phyloP scores from a whole-genome alignment of 2,888 invertebrate species.

The Polydesmus complanatus region DNA sequence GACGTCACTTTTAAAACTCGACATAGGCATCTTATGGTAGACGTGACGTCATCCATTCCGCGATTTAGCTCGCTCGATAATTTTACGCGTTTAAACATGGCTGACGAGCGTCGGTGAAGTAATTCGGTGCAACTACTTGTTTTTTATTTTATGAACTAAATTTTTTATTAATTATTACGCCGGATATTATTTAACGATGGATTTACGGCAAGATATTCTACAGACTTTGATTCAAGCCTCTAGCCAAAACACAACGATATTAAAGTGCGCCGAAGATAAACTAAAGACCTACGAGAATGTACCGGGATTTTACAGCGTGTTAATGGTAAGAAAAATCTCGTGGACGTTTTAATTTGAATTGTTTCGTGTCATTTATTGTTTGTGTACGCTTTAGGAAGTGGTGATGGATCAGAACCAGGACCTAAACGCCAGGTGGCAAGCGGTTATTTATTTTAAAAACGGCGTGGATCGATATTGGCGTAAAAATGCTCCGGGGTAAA shows the following conservation, averaged over 20 bases:
- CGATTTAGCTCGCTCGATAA: no score
- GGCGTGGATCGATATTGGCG: slow-evolving; percentile 89
- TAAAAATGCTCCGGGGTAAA: slow-evolving; percentile 59
- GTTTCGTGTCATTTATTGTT: slow-evolving; percentile 27
- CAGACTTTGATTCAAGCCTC: slow-evolving; percentile 68
- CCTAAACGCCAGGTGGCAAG: slow-evolving; percentile 77
- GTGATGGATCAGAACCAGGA: slow-evolving; percentile 59
- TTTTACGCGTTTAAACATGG: no score
- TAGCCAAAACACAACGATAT: slow-evolving; percentile 64
- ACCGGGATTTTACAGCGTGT: slow-evolving; percentile 71
- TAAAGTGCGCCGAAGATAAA: slow-evolving; percentile 77
- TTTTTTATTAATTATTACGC: no score
- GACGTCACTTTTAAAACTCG: no score
- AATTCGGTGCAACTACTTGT: no score
- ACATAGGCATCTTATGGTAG: no score
- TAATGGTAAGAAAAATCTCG: slow-evolving; percentile 48
- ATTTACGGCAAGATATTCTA: slow-evolving; percentile 32
- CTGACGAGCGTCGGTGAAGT: no score
- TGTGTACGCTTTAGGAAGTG: no score
- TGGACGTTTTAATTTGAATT: slow-evolving; percentile 16
- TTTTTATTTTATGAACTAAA: no score
- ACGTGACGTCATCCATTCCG: no score
- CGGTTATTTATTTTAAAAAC: slow-evolving; percentile 84
- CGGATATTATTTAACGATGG: no score
- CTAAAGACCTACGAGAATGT: slow-evolving; percentile 78